Conservation (phyloP, 2,113 vertebrate species). For the Muscicapa adusta region DNA sequence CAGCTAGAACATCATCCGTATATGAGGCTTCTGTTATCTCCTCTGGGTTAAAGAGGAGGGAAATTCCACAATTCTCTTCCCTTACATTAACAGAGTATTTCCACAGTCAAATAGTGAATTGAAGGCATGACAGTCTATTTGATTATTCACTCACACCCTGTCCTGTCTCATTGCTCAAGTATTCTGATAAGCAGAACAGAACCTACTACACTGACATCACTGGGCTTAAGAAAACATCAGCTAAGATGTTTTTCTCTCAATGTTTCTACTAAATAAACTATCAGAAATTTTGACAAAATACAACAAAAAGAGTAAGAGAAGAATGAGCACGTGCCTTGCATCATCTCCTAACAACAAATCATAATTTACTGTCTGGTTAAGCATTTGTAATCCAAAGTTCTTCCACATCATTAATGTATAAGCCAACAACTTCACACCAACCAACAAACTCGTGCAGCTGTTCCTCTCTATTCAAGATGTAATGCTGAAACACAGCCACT, state of each 20-base stretch:
- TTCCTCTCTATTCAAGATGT: not conserved
- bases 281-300: not conserved
- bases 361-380: not conserved
- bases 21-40: not conserved
- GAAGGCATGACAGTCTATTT: not conserved
- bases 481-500: slow-evolving; percentile 33
- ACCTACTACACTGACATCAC: slow-evolving; percentile 12
- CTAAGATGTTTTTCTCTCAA: not conserved
- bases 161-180: slow-evolving; percentile 12
- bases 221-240: not conserved
- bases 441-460: slow-evolving; percentile 1
- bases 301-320: not conserved
- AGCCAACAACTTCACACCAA: not conserved
- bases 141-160: slow-evolving; percentile 2
- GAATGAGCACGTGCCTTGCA: not conserved
- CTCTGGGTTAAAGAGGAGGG: not conserved
- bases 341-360: not conserved
- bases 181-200: slow-evolving; percentile 14
- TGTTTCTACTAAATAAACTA: not conserved
- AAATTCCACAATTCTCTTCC: not conserved
- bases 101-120: not conserved
- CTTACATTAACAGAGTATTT: not conserved
- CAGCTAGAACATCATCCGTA: not conserved
- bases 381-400: not conserved
- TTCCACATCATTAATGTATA: not conserved